Evolutionary conservation across 2,113 vertebrate genomes (phyloP).

Genomic region (Aramus guarauna): DNA sequence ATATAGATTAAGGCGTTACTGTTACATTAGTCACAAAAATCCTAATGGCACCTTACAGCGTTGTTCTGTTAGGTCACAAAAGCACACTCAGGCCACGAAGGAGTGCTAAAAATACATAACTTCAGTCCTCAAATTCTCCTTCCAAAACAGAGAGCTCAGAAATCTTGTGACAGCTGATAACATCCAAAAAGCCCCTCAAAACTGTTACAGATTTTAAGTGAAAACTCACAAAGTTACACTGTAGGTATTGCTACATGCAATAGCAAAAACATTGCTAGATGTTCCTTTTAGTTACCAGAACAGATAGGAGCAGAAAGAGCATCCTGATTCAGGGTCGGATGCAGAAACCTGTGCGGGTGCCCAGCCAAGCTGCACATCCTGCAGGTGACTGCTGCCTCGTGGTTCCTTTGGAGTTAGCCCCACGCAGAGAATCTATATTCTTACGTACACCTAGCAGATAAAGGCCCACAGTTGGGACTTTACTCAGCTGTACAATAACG

Average conservation of each 20-base stretch:
- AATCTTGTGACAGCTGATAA: neutral
- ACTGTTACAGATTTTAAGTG: neutral
- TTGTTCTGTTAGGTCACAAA: neutral
- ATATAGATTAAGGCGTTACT: neutral
- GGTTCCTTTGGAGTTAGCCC: neutral
- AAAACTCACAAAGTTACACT: neutral
- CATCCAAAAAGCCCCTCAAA: neutral
- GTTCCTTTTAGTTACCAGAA: neutral
- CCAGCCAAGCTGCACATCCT: neutral
- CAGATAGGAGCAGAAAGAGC: neutral
- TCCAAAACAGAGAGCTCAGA: neutral
- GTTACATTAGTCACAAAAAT: neutral
- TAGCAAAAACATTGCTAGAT: neutral
- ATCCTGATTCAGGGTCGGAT: neutral
- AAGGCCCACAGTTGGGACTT: neutral
- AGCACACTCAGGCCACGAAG: neutral
- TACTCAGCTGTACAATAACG: neutral
- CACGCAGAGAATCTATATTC: neutral
- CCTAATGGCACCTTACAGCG: neutral
- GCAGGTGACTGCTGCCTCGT: neutral
- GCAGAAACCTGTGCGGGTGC: neutral
- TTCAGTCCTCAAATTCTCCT: neutral
- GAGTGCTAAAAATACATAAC: fast-evolving
- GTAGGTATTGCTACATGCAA: neutral
- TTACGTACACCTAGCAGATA: neutral